Percentiles rank a stretch among this genome's conserved stretches.
These are phyloP conservation scores for human (Homo sapiens) DNA, from an alignment of 2,113 vertebrate genomes.

Conservation along the genomic window DNA sequence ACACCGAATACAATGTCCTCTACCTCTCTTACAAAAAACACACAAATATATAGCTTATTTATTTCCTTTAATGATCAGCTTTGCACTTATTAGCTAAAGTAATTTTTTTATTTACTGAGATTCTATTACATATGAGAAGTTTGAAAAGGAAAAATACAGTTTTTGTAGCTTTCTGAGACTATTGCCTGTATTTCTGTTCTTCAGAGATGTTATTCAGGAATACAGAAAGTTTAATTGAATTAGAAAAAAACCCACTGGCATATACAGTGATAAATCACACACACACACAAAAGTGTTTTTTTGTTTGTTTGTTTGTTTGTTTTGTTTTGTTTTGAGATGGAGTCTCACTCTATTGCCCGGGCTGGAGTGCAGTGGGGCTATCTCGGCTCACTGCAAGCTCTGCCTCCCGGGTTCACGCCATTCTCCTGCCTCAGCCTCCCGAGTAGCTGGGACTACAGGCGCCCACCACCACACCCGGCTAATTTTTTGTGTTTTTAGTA, in stretches of 20 bases:
- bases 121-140: neutral
- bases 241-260: neutral
- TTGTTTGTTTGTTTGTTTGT: too few relatives aligned
- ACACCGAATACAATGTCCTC: neutral
- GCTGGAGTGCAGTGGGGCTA: too few relatives aligned
- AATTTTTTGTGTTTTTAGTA: too few relatives aligned
- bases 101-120: neutral
- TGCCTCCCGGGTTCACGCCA: too few relatives aligned
- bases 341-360: too few relatives aligned
- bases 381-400: too few relatives aligned
- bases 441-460: too few relatives aligned
- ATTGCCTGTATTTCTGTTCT: neutral
- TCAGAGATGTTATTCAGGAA: neutral
- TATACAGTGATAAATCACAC: neutral
- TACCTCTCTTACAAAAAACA: neutral
- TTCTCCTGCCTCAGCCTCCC: too few relatives aligned
- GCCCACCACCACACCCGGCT: fast-evolving
- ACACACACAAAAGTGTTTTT: too few relatives aligned
- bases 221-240: neutral
- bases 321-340: too few relatives aligned
- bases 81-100: neutral
- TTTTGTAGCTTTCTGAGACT: neutral
- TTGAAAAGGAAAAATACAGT: neutral
- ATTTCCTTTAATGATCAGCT: neutral
- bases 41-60: neutral